A percentile compares a stretch with the other conserved stretches of the same genome.
Conservation (phyloP, 2,888 invertebrate genomes). For the Athalia rosae region DNA sequence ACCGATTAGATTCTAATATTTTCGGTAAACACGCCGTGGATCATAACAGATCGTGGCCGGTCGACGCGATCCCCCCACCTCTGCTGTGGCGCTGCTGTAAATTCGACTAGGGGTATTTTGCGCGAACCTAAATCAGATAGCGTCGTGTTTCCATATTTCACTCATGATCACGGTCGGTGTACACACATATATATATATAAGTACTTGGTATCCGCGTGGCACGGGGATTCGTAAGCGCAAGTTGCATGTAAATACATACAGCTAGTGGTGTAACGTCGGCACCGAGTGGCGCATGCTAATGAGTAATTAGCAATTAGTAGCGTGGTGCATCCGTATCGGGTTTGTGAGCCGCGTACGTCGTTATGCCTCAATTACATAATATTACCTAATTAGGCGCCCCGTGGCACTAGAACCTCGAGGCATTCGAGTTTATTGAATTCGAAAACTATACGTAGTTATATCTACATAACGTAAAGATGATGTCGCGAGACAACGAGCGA, state of each 20-base stretch:
- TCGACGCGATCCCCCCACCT: too few relatives aligned
- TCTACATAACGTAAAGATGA: too few relatives aligned
- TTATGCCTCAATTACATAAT: slow-evolving; percentile 60
- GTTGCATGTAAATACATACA: not conserved
- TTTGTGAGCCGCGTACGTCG: slow-evolving; percentile 50
- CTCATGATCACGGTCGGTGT: too few relatives aligned
- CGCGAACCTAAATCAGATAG: too few relatives aligned
- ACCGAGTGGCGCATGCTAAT: slow-evolving; percentile 54
- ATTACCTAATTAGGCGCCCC: slow-evolving; percentile 55
- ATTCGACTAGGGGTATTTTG: too few relatives aligned
- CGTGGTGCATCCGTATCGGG: slow-evolving; percentile 53
- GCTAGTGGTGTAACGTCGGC: slow-evolving; percentile 21
- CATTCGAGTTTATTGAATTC: slow-evolving; percentile 59
- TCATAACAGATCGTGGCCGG: too few relatives aligned
- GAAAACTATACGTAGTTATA: too few relatives aligned
- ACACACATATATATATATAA: too few relatives aligned
- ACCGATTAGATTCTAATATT: too few relatives aligned
- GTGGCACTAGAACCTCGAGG: slow-evolving; percentile 19
- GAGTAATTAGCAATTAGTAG: slow-evolving; percentile 63
- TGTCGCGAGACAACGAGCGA: not conserved
- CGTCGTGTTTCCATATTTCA: too few relatives aligned
- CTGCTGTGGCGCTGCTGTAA: too few relatives aligned
- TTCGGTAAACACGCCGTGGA: too few relatives aligned
- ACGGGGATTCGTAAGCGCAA: not conserved
- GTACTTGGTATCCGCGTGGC: not conserved